These are phyloP conservation scores for Ardeotis arabs DNA, from an alignment of 2,113 vertebrate species.

Conservation along the genomic window DNA sequence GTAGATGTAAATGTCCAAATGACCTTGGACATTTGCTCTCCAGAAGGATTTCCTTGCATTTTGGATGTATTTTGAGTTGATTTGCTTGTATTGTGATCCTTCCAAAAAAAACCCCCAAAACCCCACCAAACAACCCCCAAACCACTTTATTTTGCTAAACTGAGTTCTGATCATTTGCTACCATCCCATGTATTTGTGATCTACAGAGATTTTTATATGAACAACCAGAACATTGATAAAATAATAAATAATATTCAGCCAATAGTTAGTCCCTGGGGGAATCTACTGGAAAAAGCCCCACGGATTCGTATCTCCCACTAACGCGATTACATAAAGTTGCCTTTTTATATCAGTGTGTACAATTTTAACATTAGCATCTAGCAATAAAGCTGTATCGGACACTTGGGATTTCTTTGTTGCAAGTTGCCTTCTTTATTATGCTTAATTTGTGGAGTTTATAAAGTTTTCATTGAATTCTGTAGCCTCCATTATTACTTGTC, in stretches of 20 bases:
- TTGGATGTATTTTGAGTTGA: background rate
- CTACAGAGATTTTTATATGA: background rate
- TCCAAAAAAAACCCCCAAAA: background rate
- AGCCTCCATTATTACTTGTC: conserved; percentile 28
- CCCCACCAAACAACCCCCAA: background rate
- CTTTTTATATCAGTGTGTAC: conserved; percentile 35
- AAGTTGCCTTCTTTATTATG: conserved; percentile 48
- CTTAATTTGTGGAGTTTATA: conserved; percentile 33
- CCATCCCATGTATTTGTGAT: background rate
- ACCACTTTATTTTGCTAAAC: background rate
- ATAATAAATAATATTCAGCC: conserved; percentile 17
- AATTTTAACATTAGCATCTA: conserved; percentile 14
- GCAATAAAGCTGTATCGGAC: background rate
- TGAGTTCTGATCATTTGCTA: background rate
- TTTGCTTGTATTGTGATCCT: background rate
- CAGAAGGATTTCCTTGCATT: background rate
- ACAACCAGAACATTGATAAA: conserved; percentile 2
- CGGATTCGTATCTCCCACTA: background rate
- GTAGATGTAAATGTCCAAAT: background rate
- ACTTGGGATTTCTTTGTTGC: conserved; percentile 40
- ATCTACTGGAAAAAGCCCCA: background rate
- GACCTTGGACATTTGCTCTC: background rate
- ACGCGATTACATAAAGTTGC: background rate
- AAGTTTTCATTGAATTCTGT: conserved; percentile 41
- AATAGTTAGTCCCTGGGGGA: background rate